Percentiles rank a stretch among this genome's conserved stretches.
These are phyloP conservation scores for Condylura cristata DNA, from an alignment of 2,113 vertebrate genomes.

Conservation along the genomic window DNA sequence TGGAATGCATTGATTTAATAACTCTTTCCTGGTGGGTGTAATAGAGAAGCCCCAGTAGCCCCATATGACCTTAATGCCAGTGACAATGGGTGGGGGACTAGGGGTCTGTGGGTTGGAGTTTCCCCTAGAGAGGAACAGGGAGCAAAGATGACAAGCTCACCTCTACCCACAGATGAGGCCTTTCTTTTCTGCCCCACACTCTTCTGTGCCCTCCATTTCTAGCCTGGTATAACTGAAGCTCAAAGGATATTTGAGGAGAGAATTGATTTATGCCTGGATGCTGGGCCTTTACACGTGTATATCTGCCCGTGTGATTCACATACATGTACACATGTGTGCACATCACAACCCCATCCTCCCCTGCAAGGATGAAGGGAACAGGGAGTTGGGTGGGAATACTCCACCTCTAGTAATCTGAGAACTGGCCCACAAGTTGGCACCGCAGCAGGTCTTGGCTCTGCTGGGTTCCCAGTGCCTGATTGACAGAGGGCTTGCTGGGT, in stretches of 20 bases:
- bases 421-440: neutral
- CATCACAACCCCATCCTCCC: neutral
- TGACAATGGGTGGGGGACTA: neutral
- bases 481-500: neutral
- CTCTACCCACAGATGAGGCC: neutral
- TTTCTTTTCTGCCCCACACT: neutral
- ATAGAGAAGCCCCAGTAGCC: neutral
- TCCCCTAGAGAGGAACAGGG: neutral
- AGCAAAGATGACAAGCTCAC: neutral
- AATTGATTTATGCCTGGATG: neutral
- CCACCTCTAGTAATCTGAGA: neutral
- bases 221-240: neutral
- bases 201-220: neutral
- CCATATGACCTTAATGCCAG: neutral
- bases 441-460: neutral
- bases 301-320: neutral
- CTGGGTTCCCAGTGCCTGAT: neutral
- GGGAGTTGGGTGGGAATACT: neutral
- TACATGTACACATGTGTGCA: neutral
- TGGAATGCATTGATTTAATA: neutral
- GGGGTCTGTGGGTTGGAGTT: neutral
- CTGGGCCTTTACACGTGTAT: accelerated
- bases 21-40: neutral
- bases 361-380: neutral
- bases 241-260: neutral